Conservation (phyloP, 2,888 invertebrate genomes). For the Agrotis exclamationis region DNA sequence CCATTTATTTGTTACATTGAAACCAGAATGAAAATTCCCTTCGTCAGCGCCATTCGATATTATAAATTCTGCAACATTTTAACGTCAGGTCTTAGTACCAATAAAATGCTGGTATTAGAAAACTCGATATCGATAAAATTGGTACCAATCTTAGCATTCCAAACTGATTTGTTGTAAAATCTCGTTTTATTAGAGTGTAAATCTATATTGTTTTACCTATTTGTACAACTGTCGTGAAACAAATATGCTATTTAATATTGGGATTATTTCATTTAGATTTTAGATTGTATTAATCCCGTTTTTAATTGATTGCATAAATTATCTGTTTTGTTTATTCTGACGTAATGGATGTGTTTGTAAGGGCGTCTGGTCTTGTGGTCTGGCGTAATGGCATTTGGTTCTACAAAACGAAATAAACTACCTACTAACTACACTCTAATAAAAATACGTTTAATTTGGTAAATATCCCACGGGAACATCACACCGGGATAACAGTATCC, state of each 20-base stretch:
- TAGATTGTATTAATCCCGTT: not conserved
- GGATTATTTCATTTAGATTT: not conserved
- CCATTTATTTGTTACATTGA: slow-evolving; percentile 33
- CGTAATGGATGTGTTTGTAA: not conserved
- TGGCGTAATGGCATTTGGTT: too few species aligned
- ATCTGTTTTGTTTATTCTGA: not conserved
- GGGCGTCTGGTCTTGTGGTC: too few species aligned
- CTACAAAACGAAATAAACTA: too few species aligned
- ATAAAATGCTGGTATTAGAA: slow-evolving; percentile 46
- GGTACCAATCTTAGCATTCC: slow-evolving; percentile 35
- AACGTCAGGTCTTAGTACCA: slow-evolving; percentile 45
- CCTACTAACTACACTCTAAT: too few species aligned
- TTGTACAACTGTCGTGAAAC: slow-evolving; percentile 15
- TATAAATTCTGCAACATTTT: slow-evolving; percentile 57
- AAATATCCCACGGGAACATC: too few species aligned
- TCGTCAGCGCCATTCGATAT: slow-evolving; percentile 42
- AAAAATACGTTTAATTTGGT: too few species aligned
- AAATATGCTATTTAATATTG: not conserved
- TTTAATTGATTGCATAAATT: not conserved
- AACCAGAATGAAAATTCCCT: slow-evolving; percentile 35
- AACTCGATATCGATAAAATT: slow-evolving; percentile 52
- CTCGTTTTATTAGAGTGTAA: slow-evolving; percentile 38
- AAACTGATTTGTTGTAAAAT: slow-evolving; percentile 36
- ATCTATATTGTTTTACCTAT: slow-evolving; percentile 28
- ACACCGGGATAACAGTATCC: too few species aligned